Conservation (phyloP, 2,113 vertebrate species). For the Limanda limanda region DNA sequence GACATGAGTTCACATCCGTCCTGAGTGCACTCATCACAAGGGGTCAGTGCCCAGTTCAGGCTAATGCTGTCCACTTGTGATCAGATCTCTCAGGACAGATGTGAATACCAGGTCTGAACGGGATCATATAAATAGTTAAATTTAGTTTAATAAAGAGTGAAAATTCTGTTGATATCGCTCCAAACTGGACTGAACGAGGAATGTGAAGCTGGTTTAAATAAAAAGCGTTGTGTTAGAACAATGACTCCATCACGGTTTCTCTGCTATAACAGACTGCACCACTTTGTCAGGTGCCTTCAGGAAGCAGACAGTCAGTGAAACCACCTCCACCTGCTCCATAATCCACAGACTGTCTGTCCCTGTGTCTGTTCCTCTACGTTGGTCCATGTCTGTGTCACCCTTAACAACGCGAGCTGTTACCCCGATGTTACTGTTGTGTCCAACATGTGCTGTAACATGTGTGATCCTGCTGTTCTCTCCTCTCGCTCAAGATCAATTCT, state of each 20-base stretch:
- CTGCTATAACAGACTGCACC: neutral
- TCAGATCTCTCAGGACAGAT: neutral
- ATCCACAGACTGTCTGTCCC: constrained; percentile 24
- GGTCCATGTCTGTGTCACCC: constrained; percentile 45
- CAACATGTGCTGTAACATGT: constrained; percentile 69
- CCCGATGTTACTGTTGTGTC: constrained; percentile 57
- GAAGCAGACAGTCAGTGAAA: constrained; percentile 13
- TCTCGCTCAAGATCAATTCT: constrained; percentile 74
- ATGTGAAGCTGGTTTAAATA: too few species aligned
- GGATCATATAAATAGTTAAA: too few species aligned
- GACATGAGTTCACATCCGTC: neutral
- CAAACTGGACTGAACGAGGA: too few species aligned
- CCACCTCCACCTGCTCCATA: constrained; percentile 18
- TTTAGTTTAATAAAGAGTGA: too few species aligned
- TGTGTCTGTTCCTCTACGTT: constrained; percentile 46
- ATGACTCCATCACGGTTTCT: too few species aligned
- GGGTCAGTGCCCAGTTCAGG: too few species aligned
- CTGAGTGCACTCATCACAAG: too few species aligned
- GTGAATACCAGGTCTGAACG: too few species aligned
- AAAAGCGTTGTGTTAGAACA: too few species aligned
- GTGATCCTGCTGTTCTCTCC: constrained; percentile 70
- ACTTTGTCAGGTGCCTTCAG: constrained; percentile 33
- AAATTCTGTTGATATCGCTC: too few species aligned
- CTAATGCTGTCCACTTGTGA: neutral
- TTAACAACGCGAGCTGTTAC: constrained; percentile 55